Conservation (phyloP, 2,888 invertebrate species). For the Spilarctia lutea region DNA sequence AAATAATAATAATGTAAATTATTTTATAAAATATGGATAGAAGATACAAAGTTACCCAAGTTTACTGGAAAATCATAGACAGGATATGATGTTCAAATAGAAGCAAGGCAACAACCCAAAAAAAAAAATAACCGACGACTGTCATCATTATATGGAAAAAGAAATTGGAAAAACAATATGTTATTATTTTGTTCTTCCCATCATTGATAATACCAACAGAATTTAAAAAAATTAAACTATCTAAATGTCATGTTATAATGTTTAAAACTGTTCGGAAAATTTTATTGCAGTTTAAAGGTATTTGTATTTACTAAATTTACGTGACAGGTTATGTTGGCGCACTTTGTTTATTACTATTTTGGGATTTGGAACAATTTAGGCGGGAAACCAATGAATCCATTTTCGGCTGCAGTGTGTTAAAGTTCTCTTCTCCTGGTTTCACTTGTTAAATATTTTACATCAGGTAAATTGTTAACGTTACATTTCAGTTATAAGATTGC, state of each 20-base stretch:
- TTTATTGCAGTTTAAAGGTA: conserved; percentile 64
- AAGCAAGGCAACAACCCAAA: not conserved
- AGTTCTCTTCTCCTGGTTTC: not conserved
- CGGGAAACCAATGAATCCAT: conserved; percentile 62
- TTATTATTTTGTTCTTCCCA: not conserved
- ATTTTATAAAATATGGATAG: not conserved
- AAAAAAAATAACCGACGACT: not conserved
- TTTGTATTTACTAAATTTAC: conserved; percentile 56
- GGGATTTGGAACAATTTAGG: conserved; percentile 59
- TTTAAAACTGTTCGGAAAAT: conserved; percentile 32
- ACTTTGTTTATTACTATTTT: conserved; percentile 63
- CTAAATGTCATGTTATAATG: conserved; percentile 52
- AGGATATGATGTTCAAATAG: not conserved
- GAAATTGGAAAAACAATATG: not conserved
- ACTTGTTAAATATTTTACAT: not conserved
- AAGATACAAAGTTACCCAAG: not conserved
- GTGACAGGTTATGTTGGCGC: conserved; percentile 65
- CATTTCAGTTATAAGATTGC: conserved; percentile 53
- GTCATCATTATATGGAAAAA: not conserved
- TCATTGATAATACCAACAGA: not conserved
- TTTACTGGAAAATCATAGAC: not conserved
- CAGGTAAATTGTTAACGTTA: not conserved
- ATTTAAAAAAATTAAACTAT: conserved; percentile 12
- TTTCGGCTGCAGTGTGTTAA: not conserved
- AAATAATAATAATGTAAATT: not conserved